Base-by-base conservation (phyloP, 2,888 invertebrate species). In the Macroteleia sp. region DNA sequence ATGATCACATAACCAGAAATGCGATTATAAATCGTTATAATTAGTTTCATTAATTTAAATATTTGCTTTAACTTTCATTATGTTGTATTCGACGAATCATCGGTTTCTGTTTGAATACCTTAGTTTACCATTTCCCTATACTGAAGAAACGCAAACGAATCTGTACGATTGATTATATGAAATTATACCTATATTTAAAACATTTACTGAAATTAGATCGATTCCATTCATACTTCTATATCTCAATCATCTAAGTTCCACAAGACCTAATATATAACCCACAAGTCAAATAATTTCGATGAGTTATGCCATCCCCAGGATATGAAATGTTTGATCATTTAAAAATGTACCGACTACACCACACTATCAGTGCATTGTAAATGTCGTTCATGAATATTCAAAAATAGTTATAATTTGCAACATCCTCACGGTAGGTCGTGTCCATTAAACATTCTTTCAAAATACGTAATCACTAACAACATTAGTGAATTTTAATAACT, bases 401-500 rank as follows among this genome's bases (percentile, higher is more conserved):
- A 28, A 61, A 48, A 25, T 12, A 19, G 20, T n/a, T n/a, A 10
- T 41, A 19, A 62, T 62, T 62, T 30, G 62, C 41, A 50, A 19
- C 17, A 9, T 39, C 48, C 39, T 22, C 48, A 39, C 8, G 41
- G 12, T 30, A 42, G 48, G 32, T 44, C 42, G 30, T 14, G 36
- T 48, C 48, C 39, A 62, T 36, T 50, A 50, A 50, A 50, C 50
- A 19, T 61, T 48, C 46, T 32, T 46, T 44, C 39, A 12, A 36
- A 39, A 42, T 34, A 30, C 44, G 44, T 19, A 48, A 61, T 48
- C 61, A 20, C 48, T 10, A 6, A n/a, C 62, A 17, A 32, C 50
- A 64, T 64, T 64, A 64, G 50, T 64, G 52, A 64, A 64, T 64
- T 50, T 50, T 66, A 54, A 66, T 42, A 42, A 54, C 16, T 44